These are phyloP conservation scores for Plebejus anna DNA, from an alignment of 2,888 invertebrate genomes.

Conservation along the genomic window DNA sequence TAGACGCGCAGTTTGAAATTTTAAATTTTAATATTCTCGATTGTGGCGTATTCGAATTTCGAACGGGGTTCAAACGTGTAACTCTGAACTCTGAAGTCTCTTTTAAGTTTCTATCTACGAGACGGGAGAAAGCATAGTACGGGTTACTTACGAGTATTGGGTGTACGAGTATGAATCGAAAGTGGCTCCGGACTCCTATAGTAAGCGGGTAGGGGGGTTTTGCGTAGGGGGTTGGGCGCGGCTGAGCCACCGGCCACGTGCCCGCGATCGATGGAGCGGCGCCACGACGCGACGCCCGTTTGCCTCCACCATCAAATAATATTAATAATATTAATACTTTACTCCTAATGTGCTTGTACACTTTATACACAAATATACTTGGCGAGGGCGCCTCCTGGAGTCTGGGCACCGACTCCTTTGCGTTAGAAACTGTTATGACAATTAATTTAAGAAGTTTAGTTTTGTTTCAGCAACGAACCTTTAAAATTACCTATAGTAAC, in stretches of 20 bases:
- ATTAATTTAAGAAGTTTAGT: background rate
- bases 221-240: slow-evolving; percentile 29
- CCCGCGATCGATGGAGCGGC: slow-evolving; percentile 39
- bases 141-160: too few species aligned
- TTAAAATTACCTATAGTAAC: too few species aligned
- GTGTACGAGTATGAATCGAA: slow-evolving; percentile 18
- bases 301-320: background rate
- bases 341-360: background rate
- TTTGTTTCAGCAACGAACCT: background rate
- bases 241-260: slow-evolving; percentile 39
- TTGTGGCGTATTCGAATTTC: background rate
- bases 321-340: slow-evolving; percentile 9
- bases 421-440: background rate
- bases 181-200: slow-evolving; percentile 6
- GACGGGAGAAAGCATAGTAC: slow-evolving; percentile 1
- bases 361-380: background rate
- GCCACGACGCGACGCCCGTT: slow-evolving; percentile 32
- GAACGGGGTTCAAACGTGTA: background rate
- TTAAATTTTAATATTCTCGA: background rate
- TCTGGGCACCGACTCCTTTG: background rate
- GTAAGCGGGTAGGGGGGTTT: slow-evolving; percentile 25
- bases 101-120: background rate
- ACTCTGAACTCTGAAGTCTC: background rate
- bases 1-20: slow-evolving; percentile 15
- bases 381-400: background rate